phyloP scores from a whole-genome alignment of 2,888 invertebrate genomes.

The Lasioglossum calceatum region DNA sequence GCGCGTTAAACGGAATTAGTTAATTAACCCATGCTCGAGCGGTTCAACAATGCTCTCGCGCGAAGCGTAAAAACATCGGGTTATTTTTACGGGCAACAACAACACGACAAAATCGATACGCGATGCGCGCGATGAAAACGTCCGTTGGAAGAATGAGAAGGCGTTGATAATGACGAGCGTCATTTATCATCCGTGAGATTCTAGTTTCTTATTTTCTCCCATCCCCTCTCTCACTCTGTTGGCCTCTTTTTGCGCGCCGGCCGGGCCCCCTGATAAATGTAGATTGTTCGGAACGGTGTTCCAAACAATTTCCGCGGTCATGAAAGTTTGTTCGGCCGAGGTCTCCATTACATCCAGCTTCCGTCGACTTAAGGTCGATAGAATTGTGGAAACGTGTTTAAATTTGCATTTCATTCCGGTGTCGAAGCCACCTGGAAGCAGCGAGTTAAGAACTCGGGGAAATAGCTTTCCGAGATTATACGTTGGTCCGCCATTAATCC shows the following conservation, averaged over 20 bases:
- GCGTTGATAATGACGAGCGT: conserved; percentile 39
- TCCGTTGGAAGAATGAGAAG: conserved; percentile 24
- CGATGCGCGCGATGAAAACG: conserved; percentile 26
- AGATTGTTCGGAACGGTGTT: conserved; percentile 57
- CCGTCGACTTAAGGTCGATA: conserved; percentile 59
- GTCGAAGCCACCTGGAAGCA: conserved; percentile 54
- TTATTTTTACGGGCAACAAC: conserved; percentile 34
- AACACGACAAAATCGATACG: conserved; percentile 38
- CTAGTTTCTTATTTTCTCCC: not conserved
- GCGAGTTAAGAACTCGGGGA: conserved; percentile 37
- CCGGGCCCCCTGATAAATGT: conserved; percentile 39
- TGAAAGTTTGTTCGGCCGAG: conserved; percentile 19
- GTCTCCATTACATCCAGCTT: conserved; percentile 65
- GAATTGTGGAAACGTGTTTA: conserved; percentile 71
- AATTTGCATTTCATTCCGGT: conserved; percentile 73
- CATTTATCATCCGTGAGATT: conserved; percentile 32
- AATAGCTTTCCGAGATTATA: conserved; percentile 41
- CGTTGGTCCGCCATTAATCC: conserved; percentile 52
- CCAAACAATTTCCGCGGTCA: conserved; percentile 51
- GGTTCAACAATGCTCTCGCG: not conserved
- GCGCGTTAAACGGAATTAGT: not conserved
- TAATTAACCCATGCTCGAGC: not conserved
- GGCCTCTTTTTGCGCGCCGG: not conserved
- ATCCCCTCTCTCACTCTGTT: not conserved
- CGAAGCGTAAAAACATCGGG: not conserved